Conservation (phyloP, 2,888 invertebrate genomes). For the Oligia strigilis region DNA sequence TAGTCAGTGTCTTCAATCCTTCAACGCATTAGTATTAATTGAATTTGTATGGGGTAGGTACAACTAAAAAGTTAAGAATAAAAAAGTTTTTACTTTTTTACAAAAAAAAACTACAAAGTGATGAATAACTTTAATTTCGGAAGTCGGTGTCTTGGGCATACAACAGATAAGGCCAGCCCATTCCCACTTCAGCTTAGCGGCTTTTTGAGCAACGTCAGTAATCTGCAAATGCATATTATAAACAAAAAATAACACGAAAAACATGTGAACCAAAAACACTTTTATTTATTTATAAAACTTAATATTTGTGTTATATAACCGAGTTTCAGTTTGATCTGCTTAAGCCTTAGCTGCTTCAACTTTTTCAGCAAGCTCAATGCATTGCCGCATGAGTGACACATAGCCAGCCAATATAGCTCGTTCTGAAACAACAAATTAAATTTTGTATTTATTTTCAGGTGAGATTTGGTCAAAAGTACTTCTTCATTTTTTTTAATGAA, state of each 20-base stretch:
- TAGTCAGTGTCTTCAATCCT: too few relatives aligned
- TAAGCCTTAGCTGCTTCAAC: conserved; percentile 64
- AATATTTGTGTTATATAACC: conserved; percentile 8
- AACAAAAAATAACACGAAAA: neutral
- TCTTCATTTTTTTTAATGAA: neutral
- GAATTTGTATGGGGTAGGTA: too few relatives aligned
- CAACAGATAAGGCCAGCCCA: neutral
- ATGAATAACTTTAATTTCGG: too few relatives aligned
- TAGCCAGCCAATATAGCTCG: conserved; percentile 74
- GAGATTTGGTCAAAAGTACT: neutral
- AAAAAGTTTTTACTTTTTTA: too few relatives aligned
- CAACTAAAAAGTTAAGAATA: too few relatives aligned
- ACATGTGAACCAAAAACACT: neutral
- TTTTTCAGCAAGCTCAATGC: conserved; percentile 72
- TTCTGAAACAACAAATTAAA: conserved; percentile 70
- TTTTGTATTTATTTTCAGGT: neutral
- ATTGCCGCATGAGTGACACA: conserved; percentile 72
- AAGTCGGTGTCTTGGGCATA: neutral
- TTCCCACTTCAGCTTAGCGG: neutral
- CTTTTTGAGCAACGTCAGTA: neutral
- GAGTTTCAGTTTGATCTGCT: conserved; percentile 10
- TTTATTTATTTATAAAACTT: conserved; percentile 40
- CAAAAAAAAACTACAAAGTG: too few relatives aligned
- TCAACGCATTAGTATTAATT: too few relatives aligned
- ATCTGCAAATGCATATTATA: neutral